These are phyloP conservation scores for Agrotis ipsilon DNA, from an alignment of 2,888 invertebrate genomes.

Conservation along the genomic window DNA sequence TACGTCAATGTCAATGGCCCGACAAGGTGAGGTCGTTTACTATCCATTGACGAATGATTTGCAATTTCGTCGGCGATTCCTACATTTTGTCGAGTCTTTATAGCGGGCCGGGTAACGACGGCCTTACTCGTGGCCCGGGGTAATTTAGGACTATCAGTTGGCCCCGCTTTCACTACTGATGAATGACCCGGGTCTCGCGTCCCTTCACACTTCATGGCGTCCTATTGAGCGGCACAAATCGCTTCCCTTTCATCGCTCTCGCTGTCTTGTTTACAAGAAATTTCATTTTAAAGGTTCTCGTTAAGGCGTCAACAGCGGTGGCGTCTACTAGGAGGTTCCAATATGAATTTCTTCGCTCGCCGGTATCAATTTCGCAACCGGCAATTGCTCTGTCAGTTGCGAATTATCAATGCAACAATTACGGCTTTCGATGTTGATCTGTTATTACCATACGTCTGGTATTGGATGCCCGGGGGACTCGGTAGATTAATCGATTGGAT, in stretches of 20 bases:
- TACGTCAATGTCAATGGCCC: conserved; percentile 77
- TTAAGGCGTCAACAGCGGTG: conserved; percentile 78
- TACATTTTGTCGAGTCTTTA: conserved; percentile 70
- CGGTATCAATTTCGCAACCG: conserved; percentile 75
- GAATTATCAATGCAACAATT: conserved; percentile 84
- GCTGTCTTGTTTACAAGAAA: conserved; percentile 81
- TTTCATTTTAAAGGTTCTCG: conserved; percentile 76
- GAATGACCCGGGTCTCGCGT: conserved; percentile 80
- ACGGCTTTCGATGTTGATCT: conserved; percentile 76
- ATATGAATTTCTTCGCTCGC: conserved; percentile 69
- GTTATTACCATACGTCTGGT: conserved; percentile 83
- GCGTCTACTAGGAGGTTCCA: conserved; percentile 62
- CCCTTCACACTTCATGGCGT: conserved; percentile 78
- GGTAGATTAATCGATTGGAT: conserved; percentile 84
- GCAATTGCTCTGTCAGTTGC: conserved; percentile 79
- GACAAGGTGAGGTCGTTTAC: conserved; percentile 76
- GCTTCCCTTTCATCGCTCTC: conserved; percentile 84
- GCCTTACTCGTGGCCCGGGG: conserved; percentile 75
- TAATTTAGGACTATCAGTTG: conserved; percentile 84
- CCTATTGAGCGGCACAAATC: conserved; percentile 81
- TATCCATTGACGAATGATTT: conserved; percentile 80
- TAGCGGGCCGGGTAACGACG: conserved; percentile 72
- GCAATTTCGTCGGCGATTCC: conserved; percentile 74
- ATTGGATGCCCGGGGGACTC: conserved; percentile 78
- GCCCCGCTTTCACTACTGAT: conserved; percentile 84